Evolutionary conservation across 2,113 vertebrate genomes (phyloP).

Genomic region (Syngnathus scovelli): DNA sequence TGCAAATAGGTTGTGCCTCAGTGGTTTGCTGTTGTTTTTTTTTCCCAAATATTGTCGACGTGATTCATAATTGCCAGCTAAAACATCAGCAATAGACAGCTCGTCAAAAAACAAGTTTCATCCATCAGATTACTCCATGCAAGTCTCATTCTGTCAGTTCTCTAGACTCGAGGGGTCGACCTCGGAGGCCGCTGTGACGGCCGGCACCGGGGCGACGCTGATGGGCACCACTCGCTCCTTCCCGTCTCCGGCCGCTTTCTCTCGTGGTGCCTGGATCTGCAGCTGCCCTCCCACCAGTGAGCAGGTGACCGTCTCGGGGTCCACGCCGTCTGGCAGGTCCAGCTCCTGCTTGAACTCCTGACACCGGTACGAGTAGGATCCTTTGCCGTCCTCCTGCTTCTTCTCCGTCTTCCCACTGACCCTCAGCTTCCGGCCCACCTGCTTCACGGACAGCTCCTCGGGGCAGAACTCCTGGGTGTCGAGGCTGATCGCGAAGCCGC

Average conservation of each 20-base stretch:
- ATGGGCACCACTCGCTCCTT: constrained; percentile 71
- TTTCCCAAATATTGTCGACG: not conserved
- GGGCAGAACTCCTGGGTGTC: constrained; percentile 68
- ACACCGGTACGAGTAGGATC: constrained; percentile 63
- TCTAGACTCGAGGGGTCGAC: constrained; percentile 12
- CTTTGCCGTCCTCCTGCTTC: constrained; percentile 66
- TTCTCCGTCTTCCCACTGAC: constrained; percentile 70
- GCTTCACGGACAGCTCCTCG: constrained; percentile 67
- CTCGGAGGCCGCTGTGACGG: constrained; percentile 22
- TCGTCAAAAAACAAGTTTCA: not conserved
- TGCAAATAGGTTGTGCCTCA: constrained; percentile 1
- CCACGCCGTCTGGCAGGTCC: constrained; percentile 63
- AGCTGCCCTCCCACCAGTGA: constrained; percentile 63
- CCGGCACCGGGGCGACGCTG: constrained; percentile 27
- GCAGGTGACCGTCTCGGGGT: constrained; percentile 63
- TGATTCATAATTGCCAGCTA: not conserved
- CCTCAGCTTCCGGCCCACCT: constrained; percentile 70
- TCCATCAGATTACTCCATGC: not conserved
- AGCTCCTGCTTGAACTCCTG: constrained; percentile 75
- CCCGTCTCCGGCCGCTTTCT: constrained; percentile 24
- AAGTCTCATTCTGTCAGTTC: constrained; percentile 6
- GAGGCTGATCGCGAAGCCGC: constrained; percentile 63
- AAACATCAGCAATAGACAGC: not conserved
- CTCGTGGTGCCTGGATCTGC: constrained; percentile 63
- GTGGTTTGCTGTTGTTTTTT: not conserved